Conservation (phyloP, 2,113 vertebrate genomes). For the Ancistrus triradiatus region DNA sequence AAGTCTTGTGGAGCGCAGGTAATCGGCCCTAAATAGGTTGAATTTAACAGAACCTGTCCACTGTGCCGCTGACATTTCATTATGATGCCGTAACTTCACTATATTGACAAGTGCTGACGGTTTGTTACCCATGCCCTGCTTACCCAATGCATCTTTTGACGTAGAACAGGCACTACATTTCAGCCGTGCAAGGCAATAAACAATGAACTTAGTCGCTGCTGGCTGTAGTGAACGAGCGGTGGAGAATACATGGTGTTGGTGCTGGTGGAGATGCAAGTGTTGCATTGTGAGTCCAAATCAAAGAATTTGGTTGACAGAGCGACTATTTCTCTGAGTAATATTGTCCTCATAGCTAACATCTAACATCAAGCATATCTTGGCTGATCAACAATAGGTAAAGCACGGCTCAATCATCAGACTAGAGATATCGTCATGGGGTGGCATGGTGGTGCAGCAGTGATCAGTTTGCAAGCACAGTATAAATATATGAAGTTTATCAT, state of each 20-base stretch:
- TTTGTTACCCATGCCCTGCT: constrained; percentile 26
- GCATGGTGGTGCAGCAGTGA: no score
- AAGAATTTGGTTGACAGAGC: no score
- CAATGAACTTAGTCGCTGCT: constrained; percentile 16
- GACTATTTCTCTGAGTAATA: no score
- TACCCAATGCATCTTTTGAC: constrained; percentile 41
- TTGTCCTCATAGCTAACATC: no score
- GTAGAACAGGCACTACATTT: constrained; percentile 25
- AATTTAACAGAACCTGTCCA: constrained; percentile 41
- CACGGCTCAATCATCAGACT: no score
- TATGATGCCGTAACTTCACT: constrained; percentile 34
- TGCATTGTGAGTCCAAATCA: no score
- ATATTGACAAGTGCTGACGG: constrained; percentile 49
- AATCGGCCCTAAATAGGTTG: constrained; percentile 39
- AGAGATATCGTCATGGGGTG: no score
- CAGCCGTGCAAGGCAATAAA: constrained; percentile 41
- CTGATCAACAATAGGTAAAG: no score
- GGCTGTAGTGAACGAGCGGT: constrained; percentile 15
- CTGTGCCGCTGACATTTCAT: constrained; percentile 41
- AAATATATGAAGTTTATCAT: no score
- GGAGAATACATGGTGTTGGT: neutral
- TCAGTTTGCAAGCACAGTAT: no score
- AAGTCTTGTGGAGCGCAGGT: constrained; percentile 33
- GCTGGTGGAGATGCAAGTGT: no score
- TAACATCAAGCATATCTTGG: no score